Conservation (phyloP, 2,888 invertebrate species). For the Sarcophaga variegata region DNA sequence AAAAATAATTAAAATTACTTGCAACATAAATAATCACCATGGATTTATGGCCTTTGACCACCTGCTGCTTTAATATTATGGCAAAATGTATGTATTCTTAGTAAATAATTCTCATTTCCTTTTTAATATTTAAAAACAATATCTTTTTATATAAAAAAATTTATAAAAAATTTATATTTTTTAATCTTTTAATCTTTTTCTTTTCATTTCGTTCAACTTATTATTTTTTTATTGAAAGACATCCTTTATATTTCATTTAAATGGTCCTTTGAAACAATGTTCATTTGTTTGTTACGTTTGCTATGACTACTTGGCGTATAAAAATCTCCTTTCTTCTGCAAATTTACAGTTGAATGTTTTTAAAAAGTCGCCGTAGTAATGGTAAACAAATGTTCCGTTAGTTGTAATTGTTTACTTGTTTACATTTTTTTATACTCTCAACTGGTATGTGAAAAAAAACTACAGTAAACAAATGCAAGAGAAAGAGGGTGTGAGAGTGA, state of each 20-base stretch:
- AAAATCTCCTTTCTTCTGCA: not conserved
- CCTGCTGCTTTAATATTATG: constrained; percentile 48
- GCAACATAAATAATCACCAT: constrained; percentile 16
- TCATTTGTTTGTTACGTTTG: not conserved
- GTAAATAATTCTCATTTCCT: too few species aligned
- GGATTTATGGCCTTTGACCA: constrained; percentile 51
- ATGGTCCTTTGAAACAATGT: too few species aligned
- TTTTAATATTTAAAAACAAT: too few species aligned
- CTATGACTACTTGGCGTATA: not conserved
- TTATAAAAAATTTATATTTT: too few species aligned
- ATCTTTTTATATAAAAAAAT: too few species aligned
- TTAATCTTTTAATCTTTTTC: too few species aligned
- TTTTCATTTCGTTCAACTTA: too few species aligned
- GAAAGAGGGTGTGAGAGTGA: too few species aligned
- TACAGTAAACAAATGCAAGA: not conserved
- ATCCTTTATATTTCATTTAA: too few species aligned
- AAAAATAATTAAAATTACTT: constrained; percentile 4
- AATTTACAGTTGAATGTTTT: not conserved
- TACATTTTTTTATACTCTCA: not conserved
- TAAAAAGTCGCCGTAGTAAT: not conserved
- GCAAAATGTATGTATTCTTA: constrained; percentile 56
- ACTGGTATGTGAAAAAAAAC: not conserved
- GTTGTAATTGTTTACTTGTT: not conserved
- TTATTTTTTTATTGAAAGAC: too few species aligned
- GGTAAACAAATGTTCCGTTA: not conserved